Evolutionary conservation across 2,113 vertebrate genomes (phyloP).

Genomic region (Lepus timidus): DNA sequence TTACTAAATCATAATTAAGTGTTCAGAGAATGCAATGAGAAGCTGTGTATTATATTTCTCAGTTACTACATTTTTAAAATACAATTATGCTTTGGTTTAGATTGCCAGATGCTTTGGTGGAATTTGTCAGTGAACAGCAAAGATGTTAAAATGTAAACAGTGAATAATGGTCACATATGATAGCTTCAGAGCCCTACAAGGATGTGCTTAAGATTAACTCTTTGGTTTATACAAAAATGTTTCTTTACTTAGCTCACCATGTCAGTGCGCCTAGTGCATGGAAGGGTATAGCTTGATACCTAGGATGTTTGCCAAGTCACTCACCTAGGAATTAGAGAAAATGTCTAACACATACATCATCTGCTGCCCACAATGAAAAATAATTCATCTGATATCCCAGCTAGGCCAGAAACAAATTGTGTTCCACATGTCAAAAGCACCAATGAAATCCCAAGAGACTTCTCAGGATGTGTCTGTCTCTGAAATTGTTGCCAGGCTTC

Average conservation of each 20-base stretch:
- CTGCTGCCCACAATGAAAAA: neutral
- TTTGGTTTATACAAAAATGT: slow-evolving; percentile 26
- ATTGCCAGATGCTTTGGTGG: neutral
- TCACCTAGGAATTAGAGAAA: neutral
- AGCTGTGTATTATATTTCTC: neutral
- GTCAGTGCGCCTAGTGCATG: neutral
- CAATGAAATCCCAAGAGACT: neutral
- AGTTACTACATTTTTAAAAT: neutral
- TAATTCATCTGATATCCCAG: neutral
- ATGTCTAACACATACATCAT: neutral
- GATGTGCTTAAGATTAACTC: neutral
- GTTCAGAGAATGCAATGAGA: slow-evolving; percentile 23
- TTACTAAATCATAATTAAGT: slow-evolving; percentile 64
- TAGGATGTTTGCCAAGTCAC: neutral
- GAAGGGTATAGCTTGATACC: neutral
- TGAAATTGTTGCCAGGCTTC: neutral
- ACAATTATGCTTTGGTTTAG: neutral
- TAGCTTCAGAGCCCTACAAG: neutral
- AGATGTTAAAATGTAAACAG: neutral
- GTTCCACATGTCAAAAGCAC: neutral
- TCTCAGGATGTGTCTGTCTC: neutral
- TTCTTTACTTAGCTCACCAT: slow-evolving; percentile 3
- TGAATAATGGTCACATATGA: neutral
- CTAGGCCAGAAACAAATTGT: neutral
- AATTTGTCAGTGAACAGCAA: slow-evolving; percentile 2